Evolutionary conservation across 2,797 vertebrate genomes (phyloP), one percentile per base, ranked within the genome.

Genomic region (Buphagus erythrorhynchus): DNA sequence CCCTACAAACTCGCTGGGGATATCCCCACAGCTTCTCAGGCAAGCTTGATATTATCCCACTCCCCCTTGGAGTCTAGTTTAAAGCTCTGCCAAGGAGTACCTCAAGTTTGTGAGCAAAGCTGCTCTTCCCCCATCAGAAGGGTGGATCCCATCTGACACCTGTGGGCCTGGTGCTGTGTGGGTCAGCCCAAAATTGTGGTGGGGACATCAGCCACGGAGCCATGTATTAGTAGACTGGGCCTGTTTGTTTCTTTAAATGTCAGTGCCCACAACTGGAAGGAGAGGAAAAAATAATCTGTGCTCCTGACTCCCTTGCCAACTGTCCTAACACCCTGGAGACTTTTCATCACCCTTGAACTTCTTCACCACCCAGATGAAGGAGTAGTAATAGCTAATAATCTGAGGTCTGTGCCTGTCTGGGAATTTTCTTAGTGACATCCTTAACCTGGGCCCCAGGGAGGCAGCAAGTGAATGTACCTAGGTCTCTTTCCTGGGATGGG

Each of bases 121-220:
- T 0, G 0, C 2, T 42, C 45, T 63, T 42, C 8, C 31, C 2
- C 9, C 2, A 2, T 6, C 8, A 61, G 46, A 66, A 65, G 62
- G 33, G 16, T 42, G 33, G 26, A 71, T 69, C 36, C 31, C 36
- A 51, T 38, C 24, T 17, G 36, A 61, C 1, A 7, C 16, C 31
- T 31, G 36, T 0, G 7, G 21, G 33, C 20, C 22, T 19, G 13
- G 7, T 63, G 16, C 49, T 17, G 2, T 29, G 28, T 65, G 42
- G 33, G 20, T 14, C 62, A 59, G 24, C 16, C 21, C 31, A 33
- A 45, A 74, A n/a, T 0, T 22, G 18, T 83, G 68, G 9, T 6
- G 6, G 36, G 25, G 21, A 22, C n/a, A 55, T 38, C 18, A 76
- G 45, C 16, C 36, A 78, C 1, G 3, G 25, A 76, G 19, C 4